phyloP scores from a whole-genome alignment of 92 coral and sea anemone species.

The Paramuricea clavata region DNA sequence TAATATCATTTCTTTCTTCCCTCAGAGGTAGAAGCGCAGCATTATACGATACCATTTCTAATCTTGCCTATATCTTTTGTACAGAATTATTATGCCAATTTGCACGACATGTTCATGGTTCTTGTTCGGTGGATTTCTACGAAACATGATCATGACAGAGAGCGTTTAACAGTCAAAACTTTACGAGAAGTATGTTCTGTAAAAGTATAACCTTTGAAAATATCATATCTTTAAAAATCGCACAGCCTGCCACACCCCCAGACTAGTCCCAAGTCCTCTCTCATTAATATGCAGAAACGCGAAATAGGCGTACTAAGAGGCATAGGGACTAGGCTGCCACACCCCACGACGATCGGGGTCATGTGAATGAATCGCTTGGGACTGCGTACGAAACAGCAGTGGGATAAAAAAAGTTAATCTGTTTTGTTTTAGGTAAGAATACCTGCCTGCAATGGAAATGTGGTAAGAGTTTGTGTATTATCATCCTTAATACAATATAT shows the following conservation, averaged over 20 bases:
- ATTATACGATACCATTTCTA: too few species aligned
- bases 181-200: background rate
- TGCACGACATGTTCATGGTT: slow-evolving; percentile 16
- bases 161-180: background rate
- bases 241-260: too few species aligned
- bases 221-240: background rate
- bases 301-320: too few species aligned
- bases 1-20: too few species aligned
- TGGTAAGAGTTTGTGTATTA: background rate
- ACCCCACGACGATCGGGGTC: too few species aligned
- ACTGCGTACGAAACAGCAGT: too few species aligned
- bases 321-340: too few species aligned
- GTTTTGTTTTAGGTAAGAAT: background rate
- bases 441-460: background rate
- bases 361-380: too few species aligned
- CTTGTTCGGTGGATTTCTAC: background rate
- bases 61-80: slow-evolving; percentile 9
- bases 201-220: background rate
- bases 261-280: too few species aligned
- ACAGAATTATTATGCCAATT: slow-evolving; percentile 8
- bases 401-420: background rate
- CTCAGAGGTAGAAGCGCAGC: too few species aligned
- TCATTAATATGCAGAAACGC: too few species aligned
- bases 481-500: background rate
- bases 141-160: background rate